These are phyloP conservation scores for Origma solitaria DNA, from an alignment of 2,113 vertebrate genomes.

Conservation along the genomic window DNA sequence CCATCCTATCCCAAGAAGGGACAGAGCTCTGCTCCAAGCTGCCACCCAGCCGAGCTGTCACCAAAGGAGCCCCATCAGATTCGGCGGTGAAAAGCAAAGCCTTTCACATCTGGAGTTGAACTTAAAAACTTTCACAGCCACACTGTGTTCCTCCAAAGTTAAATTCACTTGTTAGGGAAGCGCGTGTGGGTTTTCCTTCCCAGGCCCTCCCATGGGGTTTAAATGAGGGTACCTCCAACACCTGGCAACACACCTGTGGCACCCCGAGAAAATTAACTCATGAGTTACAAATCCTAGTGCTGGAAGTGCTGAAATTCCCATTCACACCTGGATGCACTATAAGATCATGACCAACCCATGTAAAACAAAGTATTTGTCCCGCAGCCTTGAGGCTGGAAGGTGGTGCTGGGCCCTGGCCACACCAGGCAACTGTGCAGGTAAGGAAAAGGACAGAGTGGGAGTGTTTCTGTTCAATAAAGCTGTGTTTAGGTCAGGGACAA, in stretches of 20 bases:
- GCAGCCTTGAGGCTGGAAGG: neutral
- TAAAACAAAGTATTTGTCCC: neutral
- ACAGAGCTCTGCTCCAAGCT: neutral
- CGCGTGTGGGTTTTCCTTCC: neutral
- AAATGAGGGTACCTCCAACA: neutral
- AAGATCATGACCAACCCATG: too few relatives aligned
- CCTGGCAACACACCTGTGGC: too few relatives aligned
- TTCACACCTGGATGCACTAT: too few relatives aligned
- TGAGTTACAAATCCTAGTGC: too few relatives aligned
- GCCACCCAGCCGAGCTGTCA: neutral
- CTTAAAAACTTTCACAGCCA: too few relatives aligned
- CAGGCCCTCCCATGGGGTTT: rapidly evolving
- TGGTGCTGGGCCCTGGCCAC: neutral
- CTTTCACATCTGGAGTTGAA: neutral
- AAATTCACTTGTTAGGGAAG: neutral
- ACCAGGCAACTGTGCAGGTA: neutral
- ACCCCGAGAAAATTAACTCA: neutral
- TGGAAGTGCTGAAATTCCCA: too few relatives aligned
- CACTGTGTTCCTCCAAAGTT: too few relatives aligned
- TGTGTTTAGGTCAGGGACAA: neutral
- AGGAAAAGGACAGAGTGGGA: rapidly evolving
- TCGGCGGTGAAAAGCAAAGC: neutral
- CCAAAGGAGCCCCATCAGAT: rapidly evolving
- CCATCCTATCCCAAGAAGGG: neutral
- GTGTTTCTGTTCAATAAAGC: neutral